Percentiles rank a stretch among this genome's conserved stretches.
Conservation (phyloP, 2,797 vertebrate species). For the Pempheris klunzingeri region DNA sequence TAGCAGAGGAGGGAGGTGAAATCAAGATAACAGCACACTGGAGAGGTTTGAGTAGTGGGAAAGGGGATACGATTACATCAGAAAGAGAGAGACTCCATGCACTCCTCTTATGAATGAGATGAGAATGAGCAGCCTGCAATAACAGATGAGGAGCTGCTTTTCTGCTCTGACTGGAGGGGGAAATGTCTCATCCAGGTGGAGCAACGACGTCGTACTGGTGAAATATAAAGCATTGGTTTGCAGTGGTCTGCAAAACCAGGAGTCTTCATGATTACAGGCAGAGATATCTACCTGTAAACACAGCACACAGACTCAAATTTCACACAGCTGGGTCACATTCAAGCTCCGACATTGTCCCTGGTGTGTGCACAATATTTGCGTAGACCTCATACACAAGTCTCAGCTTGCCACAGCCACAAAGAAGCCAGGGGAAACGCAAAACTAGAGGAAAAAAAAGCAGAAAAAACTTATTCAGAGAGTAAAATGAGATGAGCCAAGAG, state of each 20-base stretch:
- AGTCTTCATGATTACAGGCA: conserved; percentile 25
- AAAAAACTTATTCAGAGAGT: conserved; percentile 33
- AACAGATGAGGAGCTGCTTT: conserved; percentile 23
- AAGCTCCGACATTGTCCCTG: conserved; percentile 55
- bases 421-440: conserved; percentile 26
- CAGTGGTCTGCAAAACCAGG: too few species aligned
- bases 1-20: conserved; percentile 5
- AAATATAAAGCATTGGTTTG: neutral
- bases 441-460: neutral
- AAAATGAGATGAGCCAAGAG: conserved; percentile 44
- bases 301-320: conserved; percentile 38
- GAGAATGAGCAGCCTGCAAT: conserved; percentile 14
- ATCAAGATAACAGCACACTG: neutral
- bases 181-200: conserved; percentile 21
- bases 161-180: neutral
- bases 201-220: neutral
- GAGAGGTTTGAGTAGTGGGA: neutral
- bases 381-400: conserved; percentile 57
- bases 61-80: neutral
- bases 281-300: conserved; percentile 49
- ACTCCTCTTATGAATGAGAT: neutral
- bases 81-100: neutral
- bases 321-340: conserved; percentile 57
- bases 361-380: conserved; percentile 34
- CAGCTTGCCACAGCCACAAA: conserved; percentile 62